Base-by-base conservation (phyloP, 1,140 invertebrate species). In the Homarus americanus region DNA sequence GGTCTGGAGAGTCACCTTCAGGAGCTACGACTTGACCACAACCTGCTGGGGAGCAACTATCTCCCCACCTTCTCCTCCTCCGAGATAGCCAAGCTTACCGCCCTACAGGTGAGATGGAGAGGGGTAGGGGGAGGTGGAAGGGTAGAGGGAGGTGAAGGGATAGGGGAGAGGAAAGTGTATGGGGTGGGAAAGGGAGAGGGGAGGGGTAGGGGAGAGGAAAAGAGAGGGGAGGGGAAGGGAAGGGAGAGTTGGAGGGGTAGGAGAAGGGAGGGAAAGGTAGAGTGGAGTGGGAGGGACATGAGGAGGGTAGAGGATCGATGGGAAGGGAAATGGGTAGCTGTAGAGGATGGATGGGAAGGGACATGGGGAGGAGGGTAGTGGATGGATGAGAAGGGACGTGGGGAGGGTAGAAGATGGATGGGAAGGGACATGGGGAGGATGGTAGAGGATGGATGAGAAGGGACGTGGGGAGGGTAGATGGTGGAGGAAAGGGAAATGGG, bases 51-150 rank as follows among this genome's bases (percentile, higher is more conserved):
- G 0, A 97, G 98, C 93, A 97, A 96, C 93, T 94, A 98, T 0
- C 98, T 98, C 94, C 97, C 97, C 0, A 97, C 98, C 90, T 98
- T 98, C 93, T 97, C 97, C 1, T 97, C 96, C 17, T 96, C 96
- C 34, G 97, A 98, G 93, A 93, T 94, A 79, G 80, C 91, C 20
- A 88, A 91, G 66, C 80, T 94, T 24, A 91, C 75, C 15, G 76
- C 92, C 9, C 83, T 94, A 4, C 41, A 91, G 89, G 87, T 89
- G 93, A 93, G 88, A 24, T 24, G 34, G 49, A 32, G n/a, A 49
- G 40, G 44, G 24, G 40, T 28, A 72, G 36, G 24, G n/a, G 17
- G 28, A 38, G 24, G 40, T 28, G 40, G 36, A 12, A 34, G 17
- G 28, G 20, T 15, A 63, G 58, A 4, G 4, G 36, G 34, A 34